phyloP scores from a whole-genome alignment of 1,140 invertebrate species.

The Cepaea nemoralis region DNA sequence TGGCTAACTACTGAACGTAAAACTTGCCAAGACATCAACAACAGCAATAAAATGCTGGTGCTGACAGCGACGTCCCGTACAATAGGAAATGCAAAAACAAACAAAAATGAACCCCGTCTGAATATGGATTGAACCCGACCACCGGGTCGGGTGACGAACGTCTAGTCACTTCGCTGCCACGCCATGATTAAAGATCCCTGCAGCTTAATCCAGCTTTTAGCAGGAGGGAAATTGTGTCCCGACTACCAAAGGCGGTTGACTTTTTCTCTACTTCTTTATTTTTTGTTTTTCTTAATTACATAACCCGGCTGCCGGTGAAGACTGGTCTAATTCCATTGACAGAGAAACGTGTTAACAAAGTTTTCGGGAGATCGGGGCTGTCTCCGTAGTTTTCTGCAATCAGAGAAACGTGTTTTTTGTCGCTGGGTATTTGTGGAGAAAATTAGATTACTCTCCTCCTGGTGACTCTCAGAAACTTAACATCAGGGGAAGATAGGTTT shows the following conservation, averaged over 20 bases:
- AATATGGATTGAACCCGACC: too few relatives aligned
- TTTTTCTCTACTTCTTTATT: not conserved
- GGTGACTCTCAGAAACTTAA: not conserved
- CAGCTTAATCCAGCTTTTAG: not conserved
- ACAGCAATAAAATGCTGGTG: too few relatives aligned
- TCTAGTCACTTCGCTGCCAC: too few relatives aligned
- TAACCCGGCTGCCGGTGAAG: not conserved
- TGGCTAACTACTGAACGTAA: too few relatives aligned
- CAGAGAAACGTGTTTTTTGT: slow-evolving; percentile 29
- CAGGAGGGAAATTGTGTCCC: not conserved
- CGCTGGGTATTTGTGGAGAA: slow-evolving; percentile 1
- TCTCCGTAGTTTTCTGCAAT: slow-evolving; percentile 18
- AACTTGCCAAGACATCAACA: too few relatives aligned
- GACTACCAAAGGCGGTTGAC: not conserved
- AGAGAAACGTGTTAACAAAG: slow-evolving; percentile 33
- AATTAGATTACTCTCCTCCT: slow-evolving; percentile 27
- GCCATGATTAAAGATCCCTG: not conserved
- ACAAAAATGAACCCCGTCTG: too few relatives aligned
- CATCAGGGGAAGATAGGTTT: too few relatives aligned
- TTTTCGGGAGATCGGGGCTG: not conserved
- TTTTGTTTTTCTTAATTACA: not conserved
- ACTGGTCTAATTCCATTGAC: slow-evolving; percentile 23
- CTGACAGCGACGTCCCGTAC: too few relatives aligned
- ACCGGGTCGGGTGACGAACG: too few relatives aligned
- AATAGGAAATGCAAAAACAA: too few relatives aligned